A percentile compares a stretch with the other conserved stretches of the same genome.
Conservation (phyloP, 2,797 vertebrate genomes). For the Rallus crepitans region DNA sequence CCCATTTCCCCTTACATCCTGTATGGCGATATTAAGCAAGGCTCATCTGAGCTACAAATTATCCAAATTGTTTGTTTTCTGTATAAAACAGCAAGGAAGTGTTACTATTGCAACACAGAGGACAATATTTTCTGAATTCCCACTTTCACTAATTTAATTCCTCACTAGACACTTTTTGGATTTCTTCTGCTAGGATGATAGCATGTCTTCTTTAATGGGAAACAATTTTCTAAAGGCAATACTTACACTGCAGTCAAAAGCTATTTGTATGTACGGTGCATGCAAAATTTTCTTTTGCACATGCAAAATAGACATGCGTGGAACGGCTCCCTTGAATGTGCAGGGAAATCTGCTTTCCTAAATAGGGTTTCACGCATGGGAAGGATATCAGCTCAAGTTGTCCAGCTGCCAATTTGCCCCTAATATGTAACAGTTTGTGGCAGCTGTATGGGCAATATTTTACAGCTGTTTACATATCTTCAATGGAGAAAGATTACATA, state of each 20-base stretch:
- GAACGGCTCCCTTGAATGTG: background rate
- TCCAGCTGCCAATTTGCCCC: background rate
- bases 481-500: background rate
- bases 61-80: conserved; percentile 12
- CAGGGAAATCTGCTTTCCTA: background rate
- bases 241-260: background rate
- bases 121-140: conserved; percentile 9
- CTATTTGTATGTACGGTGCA: background rate
- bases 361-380: background rate
- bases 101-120: background rate
- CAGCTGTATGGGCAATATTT: background rate
- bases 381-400: background rate
- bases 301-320: background rate
- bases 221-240: conserved; percentile 8
- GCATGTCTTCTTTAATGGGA: conserved; percentile 28
- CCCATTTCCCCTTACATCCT: background rate
- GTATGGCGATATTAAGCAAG: background rate
- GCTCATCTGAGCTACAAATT: background rate
- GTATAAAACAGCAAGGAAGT: background rate
- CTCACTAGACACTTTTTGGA: background rate
- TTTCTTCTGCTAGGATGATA: conserved; percentile 16
- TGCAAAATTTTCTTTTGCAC: background rate
- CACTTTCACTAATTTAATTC: conserved; percentile 11
- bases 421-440: background rate
- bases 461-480: background rate